These are phyloP conservation scores for Aplysina aerophoba DNA, from an alignment of 37 sponge, comb jelly and placozoan species.

Conservation along the genomic window DNA sequence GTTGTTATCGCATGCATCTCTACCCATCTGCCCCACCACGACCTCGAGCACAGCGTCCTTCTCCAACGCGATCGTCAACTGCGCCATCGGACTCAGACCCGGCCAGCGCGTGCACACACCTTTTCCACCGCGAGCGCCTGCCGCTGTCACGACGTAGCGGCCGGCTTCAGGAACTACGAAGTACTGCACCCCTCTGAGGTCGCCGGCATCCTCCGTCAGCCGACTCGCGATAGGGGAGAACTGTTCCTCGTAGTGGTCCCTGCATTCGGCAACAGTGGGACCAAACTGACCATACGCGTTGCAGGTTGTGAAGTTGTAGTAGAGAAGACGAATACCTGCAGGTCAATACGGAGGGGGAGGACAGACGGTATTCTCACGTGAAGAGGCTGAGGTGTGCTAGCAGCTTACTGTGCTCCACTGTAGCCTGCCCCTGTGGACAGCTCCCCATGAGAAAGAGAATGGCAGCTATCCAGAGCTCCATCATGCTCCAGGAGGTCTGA, in stretches of 20 bases:
- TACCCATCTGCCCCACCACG: conserved; percentile 57
- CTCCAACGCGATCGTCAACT: not conserved
- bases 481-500: too few species aligned
- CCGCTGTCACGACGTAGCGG: conserved; percentile 57
- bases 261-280: conserved; percentile 31
- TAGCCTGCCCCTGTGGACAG: too few species aligned
- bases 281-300: conserved; percentile 33
- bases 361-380: too few species aligned
- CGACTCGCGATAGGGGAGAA: conserved; percentile 20
- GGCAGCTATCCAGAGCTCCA: too few species aligned
- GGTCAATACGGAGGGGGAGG: too few species aligned
- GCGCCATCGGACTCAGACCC: conserved; percentile 33
- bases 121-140: conserved; percentile 62
- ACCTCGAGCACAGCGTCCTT: conserved; percentile 31
- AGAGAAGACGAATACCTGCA: not conserved
- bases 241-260: not conserved
- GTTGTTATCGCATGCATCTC: conserved; percentile 46
- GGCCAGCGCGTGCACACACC: conserved; percentile 51
- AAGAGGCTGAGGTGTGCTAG: too few species aligned
- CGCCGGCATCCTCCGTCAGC: not conserved
- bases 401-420: too few species aligned
- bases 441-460: too few species aligned
- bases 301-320: conserved; percentile 55
- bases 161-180: conserved; percentile 51
- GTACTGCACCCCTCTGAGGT: conserved; percentile 46